Percentiles rank a stretch among this genome's conserved stretches.
Conservation (phyloP, 2,888 invertebrate genomes). For the Lypha dubia region DNA sequence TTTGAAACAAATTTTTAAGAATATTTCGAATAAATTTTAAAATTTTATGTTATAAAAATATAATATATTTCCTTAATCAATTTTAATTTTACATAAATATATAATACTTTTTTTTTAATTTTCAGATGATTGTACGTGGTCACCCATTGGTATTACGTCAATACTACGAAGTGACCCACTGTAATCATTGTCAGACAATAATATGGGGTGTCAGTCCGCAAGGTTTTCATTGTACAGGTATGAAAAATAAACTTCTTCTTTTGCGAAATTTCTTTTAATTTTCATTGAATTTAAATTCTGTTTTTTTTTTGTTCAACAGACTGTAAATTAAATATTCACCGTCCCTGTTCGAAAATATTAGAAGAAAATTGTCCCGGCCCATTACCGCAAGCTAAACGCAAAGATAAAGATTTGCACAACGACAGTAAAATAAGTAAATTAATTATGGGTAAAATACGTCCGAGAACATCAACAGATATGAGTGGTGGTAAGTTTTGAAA, state of each 20-base stretch:
- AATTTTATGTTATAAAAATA: no score
- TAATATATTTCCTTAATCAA: no score
- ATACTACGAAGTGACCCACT: conserved; percentile 94
- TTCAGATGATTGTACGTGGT: conserved; percentile 90
- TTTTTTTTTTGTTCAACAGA: conserved; percentile 83
- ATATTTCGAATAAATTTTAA: no score
- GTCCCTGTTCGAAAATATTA: conserved; percentile 90
- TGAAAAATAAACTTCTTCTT: background rate
- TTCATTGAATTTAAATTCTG: background rate
- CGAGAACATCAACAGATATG: conserved; percentile 79
- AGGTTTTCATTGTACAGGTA: conserved; percentile 97
- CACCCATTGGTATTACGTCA: conserved; percentile 95
- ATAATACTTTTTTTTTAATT: conserved; percentile 46
- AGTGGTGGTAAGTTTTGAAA: conserved; percentile 77
- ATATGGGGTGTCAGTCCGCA: conserved; percentile 98
- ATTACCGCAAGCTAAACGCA: conserved; percentile 84
- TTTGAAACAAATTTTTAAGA: no score
- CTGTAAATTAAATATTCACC: conserved; percentile 94
- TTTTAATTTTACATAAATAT: background rate
- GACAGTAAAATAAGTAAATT: conserved; percentile 89
- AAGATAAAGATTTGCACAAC: conserved; percentile 86
- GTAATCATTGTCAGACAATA: conserved; percentile 95
- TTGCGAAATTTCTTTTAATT: background rate
- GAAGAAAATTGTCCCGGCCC: conserved; percentile 93
- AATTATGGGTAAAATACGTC: conserved; percentile 86